Percentiles rank a stretch among this genome's conserved stretches.
Evolutionary conservation across 2,888 invertebrate species (phyloP).

Genomic region (Glyphotaelius pellucidus): DNA sequence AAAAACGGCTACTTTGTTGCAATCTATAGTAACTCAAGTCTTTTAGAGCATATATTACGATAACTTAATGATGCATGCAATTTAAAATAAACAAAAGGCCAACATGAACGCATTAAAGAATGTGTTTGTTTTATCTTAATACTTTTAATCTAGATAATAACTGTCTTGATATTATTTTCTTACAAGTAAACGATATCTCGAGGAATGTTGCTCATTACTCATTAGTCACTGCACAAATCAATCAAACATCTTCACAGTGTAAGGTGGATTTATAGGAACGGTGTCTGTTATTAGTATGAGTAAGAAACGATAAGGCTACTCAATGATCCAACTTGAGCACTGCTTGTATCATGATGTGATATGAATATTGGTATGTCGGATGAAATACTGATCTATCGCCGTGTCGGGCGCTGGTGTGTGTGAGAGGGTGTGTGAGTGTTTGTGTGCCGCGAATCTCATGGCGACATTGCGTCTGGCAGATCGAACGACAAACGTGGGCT

Average conservation of each 20-base stretch:
- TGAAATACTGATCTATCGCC: slow-evolving; percentile 46
- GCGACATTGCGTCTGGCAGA: slow-evolving; percentile 58
- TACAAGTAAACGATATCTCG: neutral
- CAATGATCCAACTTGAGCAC: neutral
- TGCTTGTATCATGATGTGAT: slow-evolving; percentile 8
- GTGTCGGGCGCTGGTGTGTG: slow-evolving; percentile 29
- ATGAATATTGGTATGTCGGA: slow-evolving; percentile 29
- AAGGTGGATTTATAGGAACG: neutral
- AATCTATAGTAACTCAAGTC: neutral
- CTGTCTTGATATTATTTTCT: neutral
- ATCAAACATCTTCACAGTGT: neutral
- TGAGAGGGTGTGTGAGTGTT: neutral
- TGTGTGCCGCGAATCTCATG: slow-evolving; percentile 39
- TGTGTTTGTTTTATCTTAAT: neutral
- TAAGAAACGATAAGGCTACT: slow-evolving; percentile 18
- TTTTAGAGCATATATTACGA: neutral
- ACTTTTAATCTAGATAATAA: neutral
- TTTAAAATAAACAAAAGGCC: neutral
- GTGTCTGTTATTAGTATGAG: slow-evolving; percentile 4
- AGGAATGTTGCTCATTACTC: neutral
- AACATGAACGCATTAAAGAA: neutral
- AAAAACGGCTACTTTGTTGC: neutral
- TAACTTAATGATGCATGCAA: neutral
- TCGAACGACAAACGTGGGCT: slow-evolving; percentile 37
- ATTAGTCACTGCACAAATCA: neutral